These are phyloP conservation scores for Episyrphus balteatus DNA, from an alignment of 1,140 invertebrate species.

Conservation along the genomic window DNA sequence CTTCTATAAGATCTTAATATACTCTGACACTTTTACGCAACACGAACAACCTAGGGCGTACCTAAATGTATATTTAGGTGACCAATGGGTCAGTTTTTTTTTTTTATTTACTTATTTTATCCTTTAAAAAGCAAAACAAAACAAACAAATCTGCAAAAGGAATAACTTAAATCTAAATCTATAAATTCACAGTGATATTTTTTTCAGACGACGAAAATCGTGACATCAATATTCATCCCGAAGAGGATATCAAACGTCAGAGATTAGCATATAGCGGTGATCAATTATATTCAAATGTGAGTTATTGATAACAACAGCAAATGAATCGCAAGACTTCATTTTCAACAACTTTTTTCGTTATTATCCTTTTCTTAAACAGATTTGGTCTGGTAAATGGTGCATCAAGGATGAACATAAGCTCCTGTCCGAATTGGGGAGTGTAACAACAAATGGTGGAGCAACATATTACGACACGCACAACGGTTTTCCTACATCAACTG, in stretches of 20 bases:
- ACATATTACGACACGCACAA: slow-evolving; percentile 52
- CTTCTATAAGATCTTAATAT: too few species aligned
- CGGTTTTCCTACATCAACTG: slow-evolving; percentile 47
- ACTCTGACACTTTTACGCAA: too few species aligned
- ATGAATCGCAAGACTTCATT: not conserved
- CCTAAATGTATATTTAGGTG: too few species aligned
- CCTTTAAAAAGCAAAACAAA: too few species aligned
- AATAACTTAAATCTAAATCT: not conserved
- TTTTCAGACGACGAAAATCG: slow-evolving; percentile 60
- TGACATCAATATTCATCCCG: slow-evolving; percentile 69
- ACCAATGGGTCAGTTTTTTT: too few species aligned
- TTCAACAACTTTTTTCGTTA: not conserved
- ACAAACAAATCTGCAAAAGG: not conserved
- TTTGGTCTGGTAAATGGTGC: slow-evolving; percentile 78
- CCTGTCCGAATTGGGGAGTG: slow-evolving; percentile 63
- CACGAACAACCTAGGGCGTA: too few species aligned
- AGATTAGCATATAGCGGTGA: slow-evolving; percentile 80
- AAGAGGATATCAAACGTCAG: slow-evolving; percentile 77
- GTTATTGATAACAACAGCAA: slow-evolving; percentile 29
- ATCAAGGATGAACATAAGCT: slow-evolving; percentile 81
- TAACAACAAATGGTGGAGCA: slow-evolving; percentile 26
- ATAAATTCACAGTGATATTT: slow-evolving; percentile 25
- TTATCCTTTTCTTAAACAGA: slow-evolving; percentile 42
- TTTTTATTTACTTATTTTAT: too few species aligned
- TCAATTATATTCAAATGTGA: slow-evolving; percentile 77